Percentiles rank a stretch among this genome's conserved stretches.
phyloP scores from a whole-genome alignment of 2,797 vertebrate genomes.

The Gymnoscopelus braueri region DNA sequence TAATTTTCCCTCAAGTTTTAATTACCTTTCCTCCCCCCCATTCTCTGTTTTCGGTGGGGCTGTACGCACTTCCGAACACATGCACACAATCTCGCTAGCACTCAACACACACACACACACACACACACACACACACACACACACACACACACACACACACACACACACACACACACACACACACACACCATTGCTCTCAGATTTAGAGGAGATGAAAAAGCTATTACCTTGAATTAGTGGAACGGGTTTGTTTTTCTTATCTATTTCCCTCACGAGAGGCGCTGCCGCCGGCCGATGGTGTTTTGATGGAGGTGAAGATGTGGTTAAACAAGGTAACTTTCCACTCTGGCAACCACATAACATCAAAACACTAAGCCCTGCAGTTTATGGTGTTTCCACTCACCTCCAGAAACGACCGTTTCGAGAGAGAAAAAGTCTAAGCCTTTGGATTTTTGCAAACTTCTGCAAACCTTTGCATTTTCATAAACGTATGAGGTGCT shows the following conservation, averaged over 20 bases:
- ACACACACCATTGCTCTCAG: slow-evolving; percentile 42
- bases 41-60: slow-evolving; percentile 23
- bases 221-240: slow-evolving; percentile 64
- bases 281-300: neutral
- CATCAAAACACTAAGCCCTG: neutral
- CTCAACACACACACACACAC: neutral
- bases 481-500: too few relatives aligned
- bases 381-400: neutral
- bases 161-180: neutral
- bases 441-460: too few relatives aligned
- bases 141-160: slow-evolving; percentile 2
- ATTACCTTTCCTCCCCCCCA: slow-evolving; percentile 37
- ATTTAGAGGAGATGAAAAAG: slow-evolving; percentile 57
- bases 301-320: slow-evolving; percentile 32
- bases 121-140: slow-evolving; percentile 14
- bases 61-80: neutral
- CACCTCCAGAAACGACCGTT: too few relatives aligned
- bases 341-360: slow-evolving; percentile 4
- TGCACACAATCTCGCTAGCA: neutral
- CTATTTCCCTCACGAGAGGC: slow-evolving; percentile 12
- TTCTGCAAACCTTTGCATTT: too few relatives aligned
- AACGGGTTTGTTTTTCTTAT: slow-evolving; percentile 58
- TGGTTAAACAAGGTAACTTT: slow-evolving; percentile 40
- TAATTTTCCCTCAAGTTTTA: slow-evolving; percentile 62
- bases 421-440: too few relatives aligned